Percentiles rank a stretch among this genome's conserved stretches.
phyloP scores from a whole-genome alignment of 2,797 vertebrate genomes.

The Aldrovandia affinis region DNA sequence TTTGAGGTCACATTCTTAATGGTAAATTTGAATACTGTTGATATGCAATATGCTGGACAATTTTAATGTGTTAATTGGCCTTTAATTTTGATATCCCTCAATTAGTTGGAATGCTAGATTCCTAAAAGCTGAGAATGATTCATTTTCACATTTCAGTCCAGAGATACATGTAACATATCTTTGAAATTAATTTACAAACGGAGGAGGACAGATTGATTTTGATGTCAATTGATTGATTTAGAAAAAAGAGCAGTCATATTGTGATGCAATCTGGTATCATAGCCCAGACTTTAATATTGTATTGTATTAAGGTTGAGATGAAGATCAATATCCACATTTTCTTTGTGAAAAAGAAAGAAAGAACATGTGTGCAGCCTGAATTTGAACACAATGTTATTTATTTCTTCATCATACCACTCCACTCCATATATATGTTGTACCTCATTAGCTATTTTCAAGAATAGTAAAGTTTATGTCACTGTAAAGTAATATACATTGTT shows the following conservation, averaged over 20 bases:
- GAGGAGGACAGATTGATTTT: not conserved
- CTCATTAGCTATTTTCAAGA: not conserved
- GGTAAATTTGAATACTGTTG: no score
- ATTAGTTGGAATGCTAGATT: not conserved
- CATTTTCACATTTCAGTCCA: not conserved
- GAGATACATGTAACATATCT: not conserved
- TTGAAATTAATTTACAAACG: not conserved
- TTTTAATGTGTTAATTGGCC: not conserved
- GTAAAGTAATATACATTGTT: not conserved
- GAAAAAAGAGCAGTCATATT: not conserved
- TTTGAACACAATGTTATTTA: not conserved
- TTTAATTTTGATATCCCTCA: no score
- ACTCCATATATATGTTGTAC: no score
- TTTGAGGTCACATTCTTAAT: not conserved
- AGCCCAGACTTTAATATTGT: not conserved
- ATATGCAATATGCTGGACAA: no score
- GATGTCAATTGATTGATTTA: no score
- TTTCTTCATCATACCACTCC: no score
- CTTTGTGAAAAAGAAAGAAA: not conserved
- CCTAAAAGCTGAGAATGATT: not conserved
- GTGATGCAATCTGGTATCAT: not conserved
- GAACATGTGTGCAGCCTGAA: not conserved
- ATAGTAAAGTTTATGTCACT: not conserved
- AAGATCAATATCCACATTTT: not conserved
- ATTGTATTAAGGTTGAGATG: not conserved